Evolutionary conservation across 2,797 vertebrate species (phyloP), one percentile per base, ranked within the genome.

Genomic region (Crocidura indochinensis): DNA sequence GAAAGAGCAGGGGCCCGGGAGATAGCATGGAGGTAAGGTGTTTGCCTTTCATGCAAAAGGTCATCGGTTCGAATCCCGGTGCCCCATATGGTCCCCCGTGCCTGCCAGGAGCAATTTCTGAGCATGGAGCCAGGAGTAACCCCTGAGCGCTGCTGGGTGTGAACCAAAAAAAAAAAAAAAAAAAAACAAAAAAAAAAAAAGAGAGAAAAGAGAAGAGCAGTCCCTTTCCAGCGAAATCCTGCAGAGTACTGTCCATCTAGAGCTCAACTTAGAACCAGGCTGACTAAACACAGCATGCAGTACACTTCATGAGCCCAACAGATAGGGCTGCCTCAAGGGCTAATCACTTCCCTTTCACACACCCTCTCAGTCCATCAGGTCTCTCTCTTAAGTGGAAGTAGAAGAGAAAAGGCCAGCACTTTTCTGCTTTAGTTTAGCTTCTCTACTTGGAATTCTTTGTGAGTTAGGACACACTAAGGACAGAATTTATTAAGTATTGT

Each of bases 401-500:
- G 67, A 56, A 44, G 53, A 2, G 29, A 27, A 14, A n/a, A 71
- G n/a, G 73, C 6, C 49, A 67, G n/a, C 24, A 19, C 19, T 47
- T 84, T 76, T 22, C 12, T 74, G 24, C 27, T 22, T 90, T 6
- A 4, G 15, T 26, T 77, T 72, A n/a, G 14, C 64, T 60, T 26
- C 71, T 22, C 9, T 69, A 75, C 89, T 89, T 78, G 94, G 53
- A 69, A 64, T 78, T 75, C 77, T 90, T 69, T 86, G 92, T 95
- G 94, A 90, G 8, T 87, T 87, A 51, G 72, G 87, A 88, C 64
- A 82, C 94, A 79, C 92, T 53, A 92, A 79, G 92, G 96, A 95
- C 88, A 74, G 69, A 31, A 69, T 88, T 94, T 94, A 88, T 86
- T 95, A 93, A 97, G 92, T 84, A 94, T 91, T 46, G 67, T 49